phyloP scores from a whole-genome alignment of 2,113 vertebrate genomes.

The Drymodes brunneopygia region DNA sequence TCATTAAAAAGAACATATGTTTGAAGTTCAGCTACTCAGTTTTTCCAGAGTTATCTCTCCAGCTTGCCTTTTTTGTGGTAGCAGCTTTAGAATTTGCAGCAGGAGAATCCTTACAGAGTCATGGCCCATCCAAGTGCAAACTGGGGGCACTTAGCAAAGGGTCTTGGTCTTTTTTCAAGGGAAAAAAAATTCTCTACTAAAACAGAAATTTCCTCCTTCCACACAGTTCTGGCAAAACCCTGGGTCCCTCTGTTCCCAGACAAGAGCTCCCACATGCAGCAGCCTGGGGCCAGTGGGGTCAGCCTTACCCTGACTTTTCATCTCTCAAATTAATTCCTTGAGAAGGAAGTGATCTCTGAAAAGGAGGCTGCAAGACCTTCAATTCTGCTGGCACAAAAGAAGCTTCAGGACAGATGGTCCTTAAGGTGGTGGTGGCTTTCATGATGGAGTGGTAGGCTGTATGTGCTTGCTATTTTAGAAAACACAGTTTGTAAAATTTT shows the following conservation, averaged over 20 bases:
- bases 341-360: not conserved
- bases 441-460: not conserved
- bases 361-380: not conserved
- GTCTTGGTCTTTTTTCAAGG: not conserved
- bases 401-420: not conserved
- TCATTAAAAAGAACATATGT: not conserved
- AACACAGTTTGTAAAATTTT: not conserved
- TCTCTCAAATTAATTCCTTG: not conserved
- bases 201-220: not conserved
- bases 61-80: not conserved
- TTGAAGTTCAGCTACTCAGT: not conserved
- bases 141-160: not conserved
- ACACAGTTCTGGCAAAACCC: not conserved
- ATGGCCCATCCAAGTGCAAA: fast-evolving
- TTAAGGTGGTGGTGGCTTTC: not conserved
- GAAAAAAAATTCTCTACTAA: not conserved
- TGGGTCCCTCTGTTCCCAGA: not conserved
- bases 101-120: not conserved
- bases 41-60: not conserved
- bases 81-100: not conserved
- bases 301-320: not conserved
- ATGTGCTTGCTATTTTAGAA: not conserved
- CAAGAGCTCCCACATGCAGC: not conserved
- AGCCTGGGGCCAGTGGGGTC: not conserved
- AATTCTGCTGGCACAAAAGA: not conserved